Evolutionary conservation across 2,888 invertebrate species (phyloP), one percentile per base, ranked within the genome.

Genomic region (Sarcophaga rosellei): DNA sequence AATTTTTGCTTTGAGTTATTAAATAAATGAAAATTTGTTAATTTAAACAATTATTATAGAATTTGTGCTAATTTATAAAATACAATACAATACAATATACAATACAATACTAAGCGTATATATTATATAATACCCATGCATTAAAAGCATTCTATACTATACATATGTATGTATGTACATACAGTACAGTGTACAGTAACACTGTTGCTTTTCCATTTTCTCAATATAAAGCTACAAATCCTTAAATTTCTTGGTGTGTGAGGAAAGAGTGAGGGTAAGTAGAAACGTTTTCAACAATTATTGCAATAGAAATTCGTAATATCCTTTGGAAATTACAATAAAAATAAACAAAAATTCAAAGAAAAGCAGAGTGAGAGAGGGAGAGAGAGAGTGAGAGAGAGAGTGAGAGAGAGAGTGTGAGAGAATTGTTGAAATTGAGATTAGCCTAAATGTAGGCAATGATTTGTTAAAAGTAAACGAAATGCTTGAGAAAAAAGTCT

Each of bases 381-480:
- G 17, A 10, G 17, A 35, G 62, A 20, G 63, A 8, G 8, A 35
- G 8, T 8, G 10, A 35, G 35, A 10, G 35, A 15, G 57, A 8
- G 8, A 35, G 8, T 8, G 10, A 35, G 35, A 10, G 35, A 15
- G 57, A n/a, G n/a, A n/a, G n/a, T n/a, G n/a, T n/a, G n/a, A 62
- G 61, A 53, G 62, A 66, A 66, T 23, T 73, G 66, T 35, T 35
- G 23, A 65, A 66, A 62, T 61, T 72, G n/a, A 73, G 82, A 82
- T 82, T 68, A 68, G 72, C 73, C 78, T 73, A 57, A 73, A 73
- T 62, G 12, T 73, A 83, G 68, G 72, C 66, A 78, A 78, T 73
- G 66, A 68, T 68, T 78, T 83, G 62, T 45, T 78, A 25, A 73
- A 68, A 73, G 61, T 70, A n/a, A 44, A 61, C 4, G 3, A 5